Percentiles rank a stretch among this genome's conserved stretches.
These are phyloP conservation scores for Pogonomyrmex californicus DNA, from an alignment of 1,140 invertebrate genomes.

Conservation along the genomic window DNA sequence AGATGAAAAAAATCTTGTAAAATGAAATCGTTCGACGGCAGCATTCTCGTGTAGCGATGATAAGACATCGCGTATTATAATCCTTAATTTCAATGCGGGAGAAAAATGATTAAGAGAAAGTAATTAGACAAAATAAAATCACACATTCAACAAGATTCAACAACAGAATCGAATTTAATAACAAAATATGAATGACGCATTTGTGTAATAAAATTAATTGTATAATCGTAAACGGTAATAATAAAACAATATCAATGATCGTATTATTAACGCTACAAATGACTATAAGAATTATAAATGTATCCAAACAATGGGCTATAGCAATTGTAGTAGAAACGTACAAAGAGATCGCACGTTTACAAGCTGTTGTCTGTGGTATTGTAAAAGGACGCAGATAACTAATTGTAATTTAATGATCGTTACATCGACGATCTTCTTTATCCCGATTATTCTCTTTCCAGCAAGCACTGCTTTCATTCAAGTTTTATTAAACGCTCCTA, in stretches of 20 bases:
- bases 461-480: neutral
- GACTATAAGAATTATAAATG: conserved; percentile 16
- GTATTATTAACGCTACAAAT: conserved; percentile 17
- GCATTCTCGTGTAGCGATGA: neutral
- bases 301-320: neutral
- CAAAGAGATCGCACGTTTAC: conserved; percentile 5
- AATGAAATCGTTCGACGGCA: neutral
- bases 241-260: conserved; percentile 36
- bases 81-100: neutral
- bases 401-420: neutral
- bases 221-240: conserved; percentile 8
- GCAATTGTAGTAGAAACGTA: conserved; percentile 5
- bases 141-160: conserved; percentile 58
- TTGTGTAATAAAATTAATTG: conserved; percentile 53
- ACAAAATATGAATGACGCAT: conserved; percentile 62
- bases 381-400: neutral
- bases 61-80: neutral
- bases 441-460: neutral
- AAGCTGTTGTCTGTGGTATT: neutral
- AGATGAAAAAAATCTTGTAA: neutral
- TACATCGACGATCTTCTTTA: neutral
- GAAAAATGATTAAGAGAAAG: neutral
- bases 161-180: conserved; percentile 65
- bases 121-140: conserved; percentile 33
- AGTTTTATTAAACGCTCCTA: conserved; percentile 7